Conservation (phyloP, 2,797 vertebrate species). For the Delichon dasypus region DNA sequence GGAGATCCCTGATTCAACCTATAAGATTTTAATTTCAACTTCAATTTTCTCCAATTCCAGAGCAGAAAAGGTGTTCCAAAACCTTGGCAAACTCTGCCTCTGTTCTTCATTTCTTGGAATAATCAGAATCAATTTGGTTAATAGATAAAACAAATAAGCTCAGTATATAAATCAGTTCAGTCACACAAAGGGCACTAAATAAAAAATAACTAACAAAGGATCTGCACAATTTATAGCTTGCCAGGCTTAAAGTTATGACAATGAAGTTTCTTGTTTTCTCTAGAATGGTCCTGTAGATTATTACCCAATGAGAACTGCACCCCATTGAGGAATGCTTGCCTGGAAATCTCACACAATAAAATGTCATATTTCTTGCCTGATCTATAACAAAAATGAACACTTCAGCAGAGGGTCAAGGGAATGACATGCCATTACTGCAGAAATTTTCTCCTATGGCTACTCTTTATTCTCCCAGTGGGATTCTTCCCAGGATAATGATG, state of each 20-base stretch:
- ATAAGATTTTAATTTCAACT: neutral
- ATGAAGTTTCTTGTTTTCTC: neutral
- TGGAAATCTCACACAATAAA: constrained; percentile 47
- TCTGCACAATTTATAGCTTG: neutral
- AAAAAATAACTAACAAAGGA: neutral
- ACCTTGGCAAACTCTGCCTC: neutral
- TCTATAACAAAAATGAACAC: constrained; percentile 30
- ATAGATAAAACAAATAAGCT: neutral
- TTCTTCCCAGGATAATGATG: constrained; percentile 53
- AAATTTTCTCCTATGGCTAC: constrained; percentile 65
- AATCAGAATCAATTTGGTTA: neutral
- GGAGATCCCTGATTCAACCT: neutral
- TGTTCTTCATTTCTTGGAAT: neutral
- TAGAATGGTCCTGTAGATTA: neutral
- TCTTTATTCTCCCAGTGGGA: constrained; percentile 61
- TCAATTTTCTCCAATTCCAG: neutral
- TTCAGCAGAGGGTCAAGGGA: constrained; percentile 45
- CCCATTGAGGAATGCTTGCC: constrained; percentile 38
- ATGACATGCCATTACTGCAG: constrained; percentile 55
- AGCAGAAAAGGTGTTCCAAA: neutral
- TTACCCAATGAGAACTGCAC: constrained; percentile 17
- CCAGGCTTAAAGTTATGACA: neutral
- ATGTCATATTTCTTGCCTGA: constrained; percentile 54
- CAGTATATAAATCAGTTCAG: neutral
- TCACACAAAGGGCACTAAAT: neutral